Evolutionary conservation across 2,888 invertebrate species (phyloP).

Genomic region (Melinaea menophilus): DNA sequence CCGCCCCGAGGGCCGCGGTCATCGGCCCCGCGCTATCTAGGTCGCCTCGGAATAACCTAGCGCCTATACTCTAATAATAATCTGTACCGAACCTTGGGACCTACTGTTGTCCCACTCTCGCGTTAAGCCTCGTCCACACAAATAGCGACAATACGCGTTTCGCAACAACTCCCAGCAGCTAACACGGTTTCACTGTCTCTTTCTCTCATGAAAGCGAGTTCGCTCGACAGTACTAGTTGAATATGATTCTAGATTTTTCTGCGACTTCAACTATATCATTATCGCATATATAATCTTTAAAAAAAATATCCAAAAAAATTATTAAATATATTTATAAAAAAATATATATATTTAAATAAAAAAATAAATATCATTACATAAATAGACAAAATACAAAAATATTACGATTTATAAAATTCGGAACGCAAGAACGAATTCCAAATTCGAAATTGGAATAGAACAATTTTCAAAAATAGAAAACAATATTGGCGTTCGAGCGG

Average conservation of each 20-base stretch:
- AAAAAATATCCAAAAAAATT: too few relatives aligned
- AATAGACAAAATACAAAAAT: too few relatives aligned
- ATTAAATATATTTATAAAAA: too few relatives aligned
- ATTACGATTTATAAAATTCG: too few relatives aligned
- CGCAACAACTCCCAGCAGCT: slow-evolving; percentile 55
- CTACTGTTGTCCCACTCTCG: slow-evolving; percentile 64
- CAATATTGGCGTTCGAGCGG: slow-evolving; percentile 18
- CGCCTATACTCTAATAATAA: slow-evolving; percentile 77
- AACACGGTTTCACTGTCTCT: slow-evolving; percentile 59
- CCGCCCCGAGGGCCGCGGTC: slow-evolving; percentile 76
- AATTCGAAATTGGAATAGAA: background rate
- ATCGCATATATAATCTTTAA: background rate
- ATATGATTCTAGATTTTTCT: slow-evolving; percentile 47
- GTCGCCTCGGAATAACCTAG: slow-evolving; percentile 78
- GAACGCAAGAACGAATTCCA: too few relatives aligned
- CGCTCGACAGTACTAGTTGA: slow-evolving; percentile 42
- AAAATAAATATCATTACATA: too few relatives aligned
- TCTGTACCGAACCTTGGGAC: slow-evolving; percentile 64
- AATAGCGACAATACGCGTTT: slow-evolving; percentile 60
- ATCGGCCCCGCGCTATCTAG: slow-evolving; percentile 76
- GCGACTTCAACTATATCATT: slow-evolving; percentile 22
- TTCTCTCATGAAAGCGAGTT: slow-evolving; percentile 48
- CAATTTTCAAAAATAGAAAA: slow-evolving; percentile 24
- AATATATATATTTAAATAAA: too few relatives aligned
- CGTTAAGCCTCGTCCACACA: slow-evolving; percentile 49